phyloP scores from a whole-genome alignment of 2,888 invertebrate genomes.

The Drosophila percnosoma region DNA sequence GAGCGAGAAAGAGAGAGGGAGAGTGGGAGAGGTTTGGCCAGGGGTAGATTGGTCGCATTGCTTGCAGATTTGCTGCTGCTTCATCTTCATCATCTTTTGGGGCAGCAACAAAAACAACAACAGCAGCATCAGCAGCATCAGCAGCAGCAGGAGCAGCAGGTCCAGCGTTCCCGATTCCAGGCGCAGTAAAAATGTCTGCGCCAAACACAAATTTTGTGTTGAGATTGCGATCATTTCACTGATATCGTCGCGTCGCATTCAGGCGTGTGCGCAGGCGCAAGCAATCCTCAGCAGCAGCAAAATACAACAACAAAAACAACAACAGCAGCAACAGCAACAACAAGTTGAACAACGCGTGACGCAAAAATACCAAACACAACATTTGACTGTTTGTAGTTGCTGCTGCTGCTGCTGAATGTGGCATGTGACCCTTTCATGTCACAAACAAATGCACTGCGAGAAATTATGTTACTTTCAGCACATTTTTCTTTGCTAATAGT shows the following conservation, averaged over 20 bases:
- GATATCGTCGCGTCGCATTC: constrained; percentile 74
- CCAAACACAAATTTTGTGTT: constrained; percentile 79
- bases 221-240: constrained; percentile 80
- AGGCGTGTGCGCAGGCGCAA: constrained; percentile 81
- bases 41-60: constrained; percentile 61
- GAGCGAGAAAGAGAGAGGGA: constrained; percentile 6
- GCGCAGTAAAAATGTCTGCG: constrained; percentile 77
- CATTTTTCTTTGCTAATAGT: not conserved
- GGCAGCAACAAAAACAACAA: constrained; percentile 31
- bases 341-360: constrained; percentile 78
- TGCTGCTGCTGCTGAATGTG: constrained; percentile 51
- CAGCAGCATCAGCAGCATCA: constrained; percentile 18
- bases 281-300: constrained; percentile 43
- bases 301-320: constrained; percentile 5
- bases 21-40: constrained; percentile 16
- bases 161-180: constrained; percentile 42
- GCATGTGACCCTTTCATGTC: constrained; percentile 69
- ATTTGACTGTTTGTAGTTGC: constrained; percentile 58
- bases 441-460: constrained; percentile 50
- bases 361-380: constrained; percentile 79
- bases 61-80: constrained; percentile 76
- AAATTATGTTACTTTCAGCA: constrained; percentile 18
- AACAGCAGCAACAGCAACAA: constrained; percentile 38
- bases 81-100: constrained; percentile 75
- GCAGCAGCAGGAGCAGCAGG: constrained; percentile 23